These are phyloP conservation scores for Unio pictorum DNA, from an alignment of 2,888 invertebrate genomes.

Conservation along the genomic window DNA sequence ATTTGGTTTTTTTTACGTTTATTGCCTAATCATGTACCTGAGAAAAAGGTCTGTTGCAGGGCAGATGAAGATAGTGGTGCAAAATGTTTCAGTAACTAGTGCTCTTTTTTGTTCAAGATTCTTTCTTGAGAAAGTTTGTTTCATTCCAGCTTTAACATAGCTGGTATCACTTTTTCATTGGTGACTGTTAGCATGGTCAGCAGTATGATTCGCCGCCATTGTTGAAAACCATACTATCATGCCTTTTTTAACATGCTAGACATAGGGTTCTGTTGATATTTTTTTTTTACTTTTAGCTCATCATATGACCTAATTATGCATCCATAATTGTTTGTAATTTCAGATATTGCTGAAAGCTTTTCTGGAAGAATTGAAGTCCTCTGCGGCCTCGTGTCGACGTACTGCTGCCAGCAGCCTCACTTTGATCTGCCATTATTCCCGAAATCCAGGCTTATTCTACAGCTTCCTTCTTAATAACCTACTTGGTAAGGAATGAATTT, in stretches of 20 bases:
- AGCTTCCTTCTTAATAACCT: constrained; percentile 79
- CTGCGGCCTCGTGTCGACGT: constrained; percentile 84
- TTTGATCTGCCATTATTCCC: constrained; percentile 83
- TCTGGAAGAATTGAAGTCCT: constrained; percentile 78
- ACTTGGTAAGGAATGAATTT: constrained; percentile 71
- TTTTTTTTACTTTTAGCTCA: too few relatives aligned
- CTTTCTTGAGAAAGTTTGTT: too few relatives aligned
- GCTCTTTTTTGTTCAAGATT: too few relatives aligned
- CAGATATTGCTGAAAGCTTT: constrained; percentile 81
- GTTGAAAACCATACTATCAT: neutral
- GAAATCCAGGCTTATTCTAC: constrained; percentile 80
- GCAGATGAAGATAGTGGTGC: too few relatives aligned
- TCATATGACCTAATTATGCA: neutral
- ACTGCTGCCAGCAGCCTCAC: constrained; percentile 87
- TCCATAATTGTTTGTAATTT: constrained; percentile 15
- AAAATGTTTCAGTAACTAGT: too few relatives aligned
- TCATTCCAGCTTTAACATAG: too few relatives aligned
- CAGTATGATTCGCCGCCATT: neutral
- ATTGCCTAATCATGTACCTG: too few relatives aligned
- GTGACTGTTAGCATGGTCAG: too few relatives aligned
- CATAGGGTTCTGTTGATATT: too few relatives aligned
- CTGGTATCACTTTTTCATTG: too few relatives aligned
- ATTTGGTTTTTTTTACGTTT: neutral
- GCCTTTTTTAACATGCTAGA: too few relatives aligned
- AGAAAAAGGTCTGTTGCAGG: too few relatives aligned